These are phyloP conservation scores for Drosophila sordidapex DNA, from an alignment of 2,888 invertebrate species.

Conservation along the genomic window DNA sequence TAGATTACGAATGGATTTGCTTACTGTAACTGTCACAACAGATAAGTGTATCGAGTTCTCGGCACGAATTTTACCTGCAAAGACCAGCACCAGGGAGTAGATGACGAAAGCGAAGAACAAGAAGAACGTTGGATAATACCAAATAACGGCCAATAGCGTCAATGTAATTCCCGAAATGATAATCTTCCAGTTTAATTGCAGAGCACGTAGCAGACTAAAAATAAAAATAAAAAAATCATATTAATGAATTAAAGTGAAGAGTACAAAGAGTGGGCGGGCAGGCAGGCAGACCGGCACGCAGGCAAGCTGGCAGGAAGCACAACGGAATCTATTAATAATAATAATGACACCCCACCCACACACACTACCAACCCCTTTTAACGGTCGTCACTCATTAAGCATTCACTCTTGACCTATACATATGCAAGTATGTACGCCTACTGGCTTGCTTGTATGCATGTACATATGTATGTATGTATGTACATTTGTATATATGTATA, in stretches of 20 bases:
- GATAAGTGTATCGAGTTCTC: background rate
- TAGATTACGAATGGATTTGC: constrained; percentile 26
- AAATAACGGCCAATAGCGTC: constrained; percentile 83
- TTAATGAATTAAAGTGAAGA: constrained; percentile 9
- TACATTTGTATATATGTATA: background rate
- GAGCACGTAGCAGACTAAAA: constrained; percentile 68
- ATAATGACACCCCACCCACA: constrained; percentile 17
- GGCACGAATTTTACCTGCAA: constrained; percentile 78
- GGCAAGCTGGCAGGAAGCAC: constrained; percentile 4
- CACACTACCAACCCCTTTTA: background rate
- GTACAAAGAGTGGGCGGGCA: background rate
- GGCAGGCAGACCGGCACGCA: background rate
- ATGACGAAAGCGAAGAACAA: constrained; percentile 83
- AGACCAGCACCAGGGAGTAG: constrained; percentile 83
- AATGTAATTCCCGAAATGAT: constrained; percentile 77
- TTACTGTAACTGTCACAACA: constrained; percentile 19
- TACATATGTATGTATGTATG: constrained; percentile 2
- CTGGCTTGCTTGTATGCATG: background rate
- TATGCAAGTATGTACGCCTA: background rate
- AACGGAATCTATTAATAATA: constrained; percentile 53
- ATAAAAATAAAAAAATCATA: background rate
- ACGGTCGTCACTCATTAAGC: constrained; percentile 15
- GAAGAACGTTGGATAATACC: constrained; percentile 84
- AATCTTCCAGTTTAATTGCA: constrained; percentile 82
- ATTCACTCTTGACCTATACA: constrained; percentile 22